Conservation (phyloP, 2,888 invertebrate species). For the Stenodema calcarata region DNA sequence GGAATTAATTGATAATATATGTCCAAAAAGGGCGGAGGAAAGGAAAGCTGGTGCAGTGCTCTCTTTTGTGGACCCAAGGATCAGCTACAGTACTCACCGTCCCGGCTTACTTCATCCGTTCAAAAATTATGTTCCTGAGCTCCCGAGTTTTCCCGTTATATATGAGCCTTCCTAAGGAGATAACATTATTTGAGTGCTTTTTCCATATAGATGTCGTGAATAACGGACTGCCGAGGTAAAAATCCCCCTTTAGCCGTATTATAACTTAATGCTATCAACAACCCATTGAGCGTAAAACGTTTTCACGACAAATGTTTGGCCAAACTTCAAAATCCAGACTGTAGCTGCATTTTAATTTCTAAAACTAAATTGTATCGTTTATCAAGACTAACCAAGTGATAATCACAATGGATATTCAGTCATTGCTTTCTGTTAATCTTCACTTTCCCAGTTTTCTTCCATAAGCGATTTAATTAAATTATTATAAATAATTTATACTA, state of each 20-base stretch:
- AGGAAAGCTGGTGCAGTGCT: not conserved
- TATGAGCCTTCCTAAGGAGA: not conserved
- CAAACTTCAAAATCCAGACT: not conserved
- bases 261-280: not conserved
- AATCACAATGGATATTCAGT: too few species aligned
- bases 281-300: not conserved
- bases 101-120: constrained; percentile 19
- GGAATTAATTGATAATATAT: constrained; percentile 43
- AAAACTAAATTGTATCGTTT: too few species aligned
- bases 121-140: constrained; percentile 14
- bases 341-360: not conserved
- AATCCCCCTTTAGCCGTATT: not conserved
- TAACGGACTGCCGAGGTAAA: not conserved
- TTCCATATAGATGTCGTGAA: not conserved
- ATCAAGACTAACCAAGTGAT: too few species aligned
- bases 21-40: constrained; percentile 6
- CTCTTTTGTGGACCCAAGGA: constrained; percentile 6
- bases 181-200: constrained; percentile 10
- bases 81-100: not conserved
- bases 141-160: not conserved
- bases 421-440: too few species aligned
- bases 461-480: too few species aligned
- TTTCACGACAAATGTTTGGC: not conserved
- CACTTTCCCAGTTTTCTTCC: too few species aligned
- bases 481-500: too few species aligned